Evolutionary conservation across 2,888 invertebrate species (phyloP).

Genomic region (Euphydryas editha): DNA sequence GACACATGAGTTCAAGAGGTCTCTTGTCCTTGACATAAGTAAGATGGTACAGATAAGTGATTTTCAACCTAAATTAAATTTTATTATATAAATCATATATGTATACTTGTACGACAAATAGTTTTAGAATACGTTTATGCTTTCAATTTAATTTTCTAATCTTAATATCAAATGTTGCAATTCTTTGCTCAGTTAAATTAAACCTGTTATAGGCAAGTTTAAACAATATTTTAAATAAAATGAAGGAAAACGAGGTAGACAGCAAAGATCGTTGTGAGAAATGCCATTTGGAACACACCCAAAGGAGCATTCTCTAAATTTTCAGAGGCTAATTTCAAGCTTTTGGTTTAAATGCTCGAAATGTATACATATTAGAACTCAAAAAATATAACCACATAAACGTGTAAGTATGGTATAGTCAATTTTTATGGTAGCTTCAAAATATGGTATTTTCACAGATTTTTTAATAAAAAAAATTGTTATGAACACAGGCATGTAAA

Average conservation of each 20-base stretch:
- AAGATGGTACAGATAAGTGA: background rate
- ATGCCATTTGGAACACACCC: conserved; percentile 33
- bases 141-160: background rate
- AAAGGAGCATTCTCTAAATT: conserved; percentile 33
- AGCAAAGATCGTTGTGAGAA: conserved; percentile 26
- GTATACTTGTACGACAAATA: no score
- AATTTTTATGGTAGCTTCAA: no score
- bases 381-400: background rate
- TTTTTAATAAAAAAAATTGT: no score
- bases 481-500: no score
- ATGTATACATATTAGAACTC: conserved; percentile 18
- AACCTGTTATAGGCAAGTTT: conserved; percentile 1
- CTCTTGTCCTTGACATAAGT: background rate
- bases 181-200: background rate
- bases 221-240: conserved; percentile 17
- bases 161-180: background rate
- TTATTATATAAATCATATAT: no score
- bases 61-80: background rate
- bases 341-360: conserved; percentile 21
- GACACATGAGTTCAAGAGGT: background rate
- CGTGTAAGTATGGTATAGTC: no score
- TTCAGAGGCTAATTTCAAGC: conserved; percentile 26
- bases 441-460: no score
- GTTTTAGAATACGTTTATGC: no score
- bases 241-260: conserved; percentile 26